phyloP scores from a whole-genome alignment of 2,888 invertebrate species.

The Macaria notata region DNA sequence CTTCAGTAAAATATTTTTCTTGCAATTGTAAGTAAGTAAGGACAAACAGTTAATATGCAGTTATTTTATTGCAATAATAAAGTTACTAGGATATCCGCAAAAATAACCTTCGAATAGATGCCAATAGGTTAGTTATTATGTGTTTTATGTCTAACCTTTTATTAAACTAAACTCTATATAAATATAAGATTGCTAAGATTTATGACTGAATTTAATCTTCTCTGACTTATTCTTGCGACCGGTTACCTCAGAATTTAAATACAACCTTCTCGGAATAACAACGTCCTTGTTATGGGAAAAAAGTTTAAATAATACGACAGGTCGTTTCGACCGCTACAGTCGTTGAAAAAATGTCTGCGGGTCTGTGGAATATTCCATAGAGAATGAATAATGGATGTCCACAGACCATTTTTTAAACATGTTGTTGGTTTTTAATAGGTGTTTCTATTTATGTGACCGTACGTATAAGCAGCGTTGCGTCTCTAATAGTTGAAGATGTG shows the following conservation, averaged over 20 bases:
- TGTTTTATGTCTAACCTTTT: too few relatives aligned
- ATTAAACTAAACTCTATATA: too few relatives aligned
- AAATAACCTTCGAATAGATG: conserved; percentile 4
- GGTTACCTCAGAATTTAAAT: conserved; percentile 5
- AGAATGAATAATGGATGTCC: conserved; percentile 16
- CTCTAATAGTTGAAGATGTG: too few relatives aligned
- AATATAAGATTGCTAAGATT: too few relatives aligned
- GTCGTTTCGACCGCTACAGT: conserved; percentile 3
- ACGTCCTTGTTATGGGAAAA: conserved; percentile 16
- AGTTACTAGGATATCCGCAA: conserved; percentile 11
- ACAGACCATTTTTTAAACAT: neutral
- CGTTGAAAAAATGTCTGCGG: conserved; percentile 22
- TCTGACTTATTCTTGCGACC: conserved; percentile 6
- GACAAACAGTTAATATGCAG: too few relatives aligned
- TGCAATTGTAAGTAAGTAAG: too few relatives aligned
- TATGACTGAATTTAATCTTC: conserved; percentile 3
- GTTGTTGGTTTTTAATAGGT: neutral
- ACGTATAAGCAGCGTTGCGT: too few relatives aligned
- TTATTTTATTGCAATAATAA: neutral
- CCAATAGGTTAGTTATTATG: neutral
- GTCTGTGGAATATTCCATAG: conserved; percentile 22
- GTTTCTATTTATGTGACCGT: too few relatives aligned
- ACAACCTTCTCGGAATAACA: conserved; percentile 7
- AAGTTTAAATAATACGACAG: conserved; percentile 1
- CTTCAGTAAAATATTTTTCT: too few relatives aligned